phyloP scores from a whole-genome alignment of 2,797 vertebrate genomes.

The Hypotaenidia philippensis region DNA sequence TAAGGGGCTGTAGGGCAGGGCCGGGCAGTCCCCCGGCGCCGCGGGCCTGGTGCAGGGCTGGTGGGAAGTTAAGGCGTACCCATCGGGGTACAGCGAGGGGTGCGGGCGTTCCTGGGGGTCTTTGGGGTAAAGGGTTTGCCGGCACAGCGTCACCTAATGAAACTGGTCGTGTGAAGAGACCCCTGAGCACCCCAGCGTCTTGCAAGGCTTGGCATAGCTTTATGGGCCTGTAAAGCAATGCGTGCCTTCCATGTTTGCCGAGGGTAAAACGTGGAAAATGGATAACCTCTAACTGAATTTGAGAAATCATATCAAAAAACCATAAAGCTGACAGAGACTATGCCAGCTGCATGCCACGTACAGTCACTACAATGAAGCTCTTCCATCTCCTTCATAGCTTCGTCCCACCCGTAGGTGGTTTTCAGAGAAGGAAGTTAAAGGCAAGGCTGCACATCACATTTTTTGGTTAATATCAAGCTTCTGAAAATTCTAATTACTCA shows the following conservation, averaged over 20 bases:
- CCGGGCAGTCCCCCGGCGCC: fast-evolving
- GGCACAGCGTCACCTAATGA: fast-evolving
- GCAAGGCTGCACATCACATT: neutral
- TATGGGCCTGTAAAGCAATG: fast-evolving
- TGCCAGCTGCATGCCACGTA: fast-evolving
- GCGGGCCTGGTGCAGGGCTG: fast-evolving
- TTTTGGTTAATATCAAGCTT: neutral
- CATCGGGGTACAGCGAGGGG: fast-evolving
- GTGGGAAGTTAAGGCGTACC: fast-evolving
- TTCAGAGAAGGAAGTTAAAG: neutral
- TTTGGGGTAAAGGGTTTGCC: fast-evolving
- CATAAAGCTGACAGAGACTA: neutral
- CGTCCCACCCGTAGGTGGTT: fast-evolving
- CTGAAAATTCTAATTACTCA: neutral
- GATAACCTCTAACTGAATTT: fast-evolving
- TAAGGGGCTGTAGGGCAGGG: fast-evolving
- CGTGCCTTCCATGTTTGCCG: fast-evolving
- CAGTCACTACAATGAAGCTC: neutral
- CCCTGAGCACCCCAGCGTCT: fast-evolving
- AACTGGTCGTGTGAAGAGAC: fast-evolving
- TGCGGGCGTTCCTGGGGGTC: fast-evolving
- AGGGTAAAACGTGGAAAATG: fast-evolving
- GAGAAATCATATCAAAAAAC: neutral
- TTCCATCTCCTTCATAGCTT: fast-evolving
- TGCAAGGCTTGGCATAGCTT: neutral